Evolutionary conservation across 2,797 vertebrate species (phyloP).

Genomic region (Hoplostethus atlanticus): DNA sequence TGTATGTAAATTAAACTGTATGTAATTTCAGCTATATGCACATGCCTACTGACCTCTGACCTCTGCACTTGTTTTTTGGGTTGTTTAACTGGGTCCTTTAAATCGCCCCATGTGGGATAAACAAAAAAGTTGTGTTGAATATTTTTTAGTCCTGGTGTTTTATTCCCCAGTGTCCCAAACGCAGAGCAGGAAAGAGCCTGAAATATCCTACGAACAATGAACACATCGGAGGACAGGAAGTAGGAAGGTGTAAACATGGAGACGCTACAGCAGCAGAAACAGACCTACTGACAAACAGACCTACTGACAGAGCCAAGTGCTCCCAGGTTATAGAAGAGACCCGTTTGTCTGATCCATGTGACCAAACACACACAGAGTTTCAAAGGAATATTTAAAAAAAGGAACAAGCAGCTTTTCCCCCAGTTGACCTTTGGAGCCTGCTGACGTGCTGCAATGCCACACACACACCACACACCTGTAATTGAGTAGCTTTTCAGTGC

Average conservation of each 20-base stretch:
- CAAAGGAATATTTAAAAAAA: conserved; percentile 21
- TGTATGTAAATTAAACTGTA: too few relatives aligned
- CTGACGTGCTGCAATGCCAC: neutral
- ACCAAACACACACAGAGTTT: neutral
- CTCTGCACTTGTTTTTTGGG: too few relatives aligned
- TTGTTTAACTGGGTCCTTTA: too few relatives aligned
- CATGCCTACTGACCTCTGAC: too few relatives aligned
- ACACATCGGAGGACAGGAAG: neutral
- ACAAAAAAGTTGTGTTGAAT: too few relatives aligned
- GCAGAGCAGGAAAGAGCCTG: conserved; percentile 8
- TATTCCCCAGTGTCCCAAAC: neutral
- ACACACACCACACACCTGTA: too few relatives aligned
- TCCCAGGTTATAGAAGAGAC: conserved; percentile 11
- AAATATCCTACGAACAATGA: neutral
- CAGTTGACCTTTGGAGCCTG: conserved; percentile 56
- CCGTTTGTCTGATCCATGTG: conserved; percentile 9
- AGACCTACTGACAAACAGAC: neutral
- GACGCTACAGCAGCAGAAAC: conserved; percentile 3
- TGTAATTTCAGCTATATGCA: too few relatives aligned
- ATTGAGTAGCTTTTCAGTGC: too few relatives aligned
- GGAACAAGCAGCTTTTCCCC: conserved; percentile 35
- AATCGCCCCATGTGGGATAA: too few relatives aligned
- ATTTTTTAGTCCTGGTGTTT: neutral
- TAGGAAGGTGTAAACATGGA: conserved; percentile 20
- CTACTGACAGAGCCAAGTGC: neutral